These are phyloP conservation scores for Trematomus bernacchii DNA, from an alignment of 2,797 vertebrate species.

Conservation along the genomic window DNA sequence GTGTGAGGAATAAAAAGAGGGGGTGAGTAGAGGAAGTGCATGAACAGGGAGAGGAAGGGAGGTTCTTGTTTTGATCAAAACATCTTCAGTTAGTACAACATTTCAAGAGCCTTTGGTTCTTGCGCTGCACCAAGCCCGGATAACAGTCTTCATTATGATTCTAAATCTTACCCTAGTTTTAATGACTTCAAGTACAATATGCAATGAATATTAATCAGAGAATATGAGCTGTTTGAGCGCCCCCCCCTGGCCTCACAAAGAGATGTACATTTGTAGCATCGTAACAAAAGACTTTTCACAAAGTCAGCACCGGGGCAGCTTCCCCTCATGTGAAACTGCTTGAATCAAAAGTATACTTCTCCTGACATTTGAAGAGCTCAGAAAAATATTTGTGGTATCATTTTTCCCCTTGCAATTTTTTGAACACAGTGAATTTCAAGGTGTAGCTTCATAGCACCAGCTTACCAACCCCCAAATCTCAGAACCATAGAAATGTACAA, in stretches of 20 bases:
- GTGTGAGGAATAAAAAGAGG: constrained; percentile 52
- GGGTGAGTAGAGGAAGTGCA: constrained; percentile 72
- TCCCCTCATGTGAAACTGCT: constrained; percentile 68
- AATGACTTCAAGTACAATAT: constrained; percentile 82
- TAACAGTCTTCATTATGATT: constrained; percentile 84
- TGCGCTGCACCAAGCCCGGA: constrained; percentile 72
- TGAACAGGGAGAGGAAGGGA: constrained; percentile 65
- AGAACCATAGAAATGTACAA: constrained; percentile 70
- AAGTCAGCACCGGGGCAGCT: constrained; percentile 85
- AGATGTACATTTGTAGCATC: constrained; percentile 68
- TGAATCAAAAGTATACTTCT: constrained; percentile 71
- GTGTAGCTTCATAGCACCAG: constrained; percentile 80
- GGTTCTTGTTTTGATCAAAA: constrained; percentile 67
- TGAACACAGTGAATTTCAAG: constrained; percentile 81
- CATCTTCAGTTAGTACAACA: constrained; percentile 65
- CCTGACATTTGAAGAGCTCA: constrained; percentile 77
- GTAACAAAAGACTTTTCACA: constrained; percentile 72
- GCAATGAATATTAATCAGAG: constrained; percentile 66
- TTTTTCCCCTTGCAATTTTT: constrained; percentile 55
- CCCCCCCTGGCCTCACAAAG: constrained; percentile 50
- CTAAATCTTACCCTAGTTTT: constrained; percentile 72
- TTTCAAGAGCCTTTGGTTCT: constrained; percentile 70
- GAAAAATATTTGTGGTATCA: constrained; percentile 70
- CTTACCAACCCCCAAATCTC: constrained; percentile 33
- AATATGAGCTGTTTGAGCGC: constrained; percentile 71